phyloP scores from a whole-genome alignment of 2,888 invertebrate species.

The Eupithecia insigniata region DNA sequence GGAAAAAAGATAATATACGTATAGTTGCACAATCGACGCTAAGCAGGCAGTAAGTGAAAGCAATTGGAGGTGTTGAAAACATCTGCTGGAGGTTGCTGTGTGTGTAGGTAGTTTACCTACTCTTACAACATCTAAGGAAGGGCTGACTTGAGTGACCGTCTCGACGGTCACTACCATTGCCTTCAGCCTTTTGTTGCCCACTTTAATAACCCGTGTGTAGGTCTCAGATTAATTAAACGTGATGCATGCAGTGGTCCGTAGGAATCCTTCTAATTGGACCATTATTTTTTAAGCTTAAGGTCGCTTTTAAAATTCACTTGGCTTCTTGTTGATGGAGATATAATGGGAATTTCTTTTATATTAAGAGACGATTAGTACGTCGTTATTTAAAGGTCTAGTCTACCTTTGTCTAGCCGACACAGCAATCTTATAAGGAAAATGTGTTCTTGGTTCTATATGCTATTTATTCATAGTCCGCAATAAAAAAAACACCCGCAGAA shows the following conservation, averaged over 20 bases:
- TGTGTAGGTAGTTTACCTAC: too few relatives aligned
- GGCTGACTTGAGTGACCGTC: too few relatives aligned
- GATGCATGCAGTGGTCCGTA: slow-evolving; percentile 7
- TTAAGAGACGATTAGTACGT: neutral
- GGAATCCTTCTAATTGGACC: slow-evolving; percentile 11
- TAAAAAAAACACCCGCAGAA: too few relatives aligned
- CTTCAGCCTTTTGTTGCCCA: neutral
- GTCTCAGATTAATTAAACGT: slow-evolving; percentile 4
- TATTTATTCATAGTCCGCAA: too few relatives aligned
- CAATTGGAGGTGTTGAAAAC: too few relatives aligned
- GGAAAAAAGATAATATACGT: too few relatives aligned
- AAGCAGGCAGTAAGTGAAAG: too few relatives aligned
- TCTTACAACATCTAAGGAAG: too few relatives aligned
- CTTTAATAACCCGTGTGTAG: neutral
- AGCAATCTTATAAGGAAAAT: neutral
- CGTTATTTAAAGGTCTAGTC: neutral
- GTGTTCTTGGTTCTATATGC: too few relatives aligned
- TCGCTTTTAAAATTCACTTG: slow-evolving; percentile 6
- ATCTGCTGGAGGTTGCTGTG: too few relatives aligned
- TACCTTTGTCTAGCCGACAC: neutral
- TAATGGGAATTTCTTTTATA: neutral
- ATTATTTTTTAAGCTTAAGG: slow-evolving; percentile 8
- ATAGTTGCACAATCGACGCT: too few relatives aligned
- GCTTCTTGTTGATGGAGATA: slow-evolving; percentile 2
- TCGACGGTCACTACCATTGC: too few relatives aligned